Evolutionary conservation across 1,140 invertebrate genomes (phyloP).

Genomic region (Pogonus chalceus): DNA sequence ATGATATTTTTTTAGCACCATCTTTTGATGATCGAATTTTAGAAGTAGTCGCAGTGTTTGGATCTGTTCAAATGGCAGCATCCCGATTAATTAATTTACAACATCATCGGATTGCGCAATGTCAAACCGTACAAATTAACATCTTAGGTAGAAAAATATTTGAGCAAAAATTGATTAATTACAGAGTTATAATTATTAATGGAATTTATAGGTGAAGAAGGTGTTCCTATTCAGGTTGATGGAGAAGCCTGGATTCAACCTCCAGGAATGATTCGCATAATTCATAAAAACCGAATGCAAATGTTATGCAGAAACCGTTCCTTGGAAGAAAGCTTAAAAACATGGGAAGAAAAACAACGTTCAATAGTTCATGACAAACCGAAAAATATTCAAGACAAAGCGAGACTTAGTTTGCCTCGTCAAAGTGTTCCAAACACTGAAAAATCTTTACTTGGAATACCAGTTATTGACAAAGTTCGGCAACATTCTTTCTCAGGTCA

Average conservation of each 20-base stretch:
- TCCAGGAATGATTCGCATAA: slow-evolving; percentile 87
- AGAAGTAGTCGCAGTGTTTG: slow-evolving; percentile 94
- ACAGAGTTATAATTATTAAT: background rate
- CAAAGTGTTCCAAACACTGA: slow-evolving; percentile 30
- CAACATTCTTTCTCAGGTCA: slow-evolving; percentile 34
- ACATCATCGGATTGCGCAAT: slow-evolving; percentile 94
- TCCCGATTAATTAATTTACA: slow-evolving; percentile 89
- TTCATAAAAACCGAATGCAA: slow-evolving; percentile 94
- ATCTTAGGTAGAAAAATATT: slow-evolving; percentile 69
- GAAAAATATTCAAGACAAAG: slow-evolving; percentile 27
- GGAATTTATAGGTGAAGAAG: slow-evolving; percentile 58
- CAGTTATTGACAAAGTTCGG: slow-evolving; percentile 29
- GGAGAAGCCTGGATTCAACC: slow-evolving; percentile 98
- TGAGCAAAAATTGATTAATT: background rate
- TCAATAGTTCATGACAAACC: slow-evolving; percentile 37
- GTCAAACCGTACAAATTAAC: slow-evolving; percentile 89
- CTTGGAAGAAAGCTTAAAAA: slow-evolving; percentile 77
- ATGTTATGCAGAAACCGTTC: slow-evolving; percentile 86
- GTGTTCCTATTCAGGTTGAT: slow-evolving; percentile 87
- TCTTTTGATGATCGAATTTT: slow-evolving; percentile 88
- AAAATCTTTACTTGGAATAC: slow-evolving; percentile 30
- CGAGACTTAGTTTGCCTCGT: slow-evolving; percentile 26
- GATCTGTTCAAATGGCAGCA: slow-evolving; percentile 93
- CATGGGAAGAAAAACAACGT: slow-evolving; percentile 92
- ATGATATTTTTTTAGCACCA: slow-evolving; percentile 77